A percentile compares a stretch with the other conserved stretches of the same genome.
phyloP scores from a whole-genome alignment of 2,113 vertebrate species.

The Alethe castanea region DNA sequence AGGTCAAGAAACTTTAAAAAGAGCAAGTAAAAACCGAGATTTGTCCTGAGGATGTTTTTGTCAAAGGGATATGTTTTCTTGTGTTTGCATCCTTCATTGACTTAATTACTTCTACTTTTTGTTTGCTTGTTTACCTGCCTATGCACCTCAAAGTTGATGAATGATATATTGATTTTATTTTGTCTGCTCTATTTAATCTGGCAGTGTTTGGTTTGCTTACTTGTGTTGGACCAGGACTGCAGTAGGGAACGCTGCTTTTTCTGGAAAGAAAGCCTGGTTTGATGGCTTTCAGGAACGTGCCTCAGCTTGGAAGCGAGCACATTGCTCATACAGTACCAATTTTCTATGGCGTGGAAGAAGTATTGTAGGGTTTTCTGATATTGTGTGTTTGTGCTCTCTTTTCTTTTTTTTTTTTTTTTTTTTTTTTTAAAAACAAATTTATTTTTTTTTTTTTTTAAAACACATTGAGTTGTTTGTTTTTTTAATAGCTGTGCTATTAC shows the following conservation, averaged over 20 bases:
- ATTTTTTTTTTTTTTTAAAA: neutral
- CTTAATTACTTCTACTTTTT: neutral
- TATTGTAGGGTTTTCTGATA: neutral
- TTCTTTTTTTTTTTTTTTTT: too few relatives aligned
- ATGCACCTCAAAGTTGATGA: neutral
- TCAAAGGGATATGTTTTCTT: neutral
- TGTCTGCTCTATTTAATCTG: neutral
- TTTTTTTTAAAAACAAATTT: too few relatives aligned
- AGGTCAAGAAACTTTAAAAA: conserved; percentile 1
- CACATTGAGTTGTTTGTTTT: neutral
- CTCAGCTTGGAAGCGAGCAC: neutral
- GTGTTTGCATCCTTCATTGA: neutral
- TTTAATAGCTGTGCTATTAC: neutral
- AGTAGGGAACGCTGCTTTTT: neutral
- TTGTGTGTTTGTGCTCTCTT: neutral
- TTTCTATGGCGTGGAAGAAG: neutral
- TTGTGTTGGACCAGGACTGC: neutral
- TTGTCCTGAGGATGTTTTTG: neutral
- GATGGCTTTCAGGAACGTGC: neutral
- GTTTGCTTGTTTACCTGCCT: neutral
- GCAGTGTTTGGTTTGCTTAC: neutral
- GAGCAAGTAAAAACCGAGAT: neutral
- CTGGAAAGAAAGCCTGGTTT: neutral
- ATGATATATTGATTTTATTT: neutral
- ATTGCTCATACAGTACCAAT: neutral